Evolutionary conservation across 2,888 invertebrate genomes (phyloP).

Genomic region (Drosophila rubida): DNA sequence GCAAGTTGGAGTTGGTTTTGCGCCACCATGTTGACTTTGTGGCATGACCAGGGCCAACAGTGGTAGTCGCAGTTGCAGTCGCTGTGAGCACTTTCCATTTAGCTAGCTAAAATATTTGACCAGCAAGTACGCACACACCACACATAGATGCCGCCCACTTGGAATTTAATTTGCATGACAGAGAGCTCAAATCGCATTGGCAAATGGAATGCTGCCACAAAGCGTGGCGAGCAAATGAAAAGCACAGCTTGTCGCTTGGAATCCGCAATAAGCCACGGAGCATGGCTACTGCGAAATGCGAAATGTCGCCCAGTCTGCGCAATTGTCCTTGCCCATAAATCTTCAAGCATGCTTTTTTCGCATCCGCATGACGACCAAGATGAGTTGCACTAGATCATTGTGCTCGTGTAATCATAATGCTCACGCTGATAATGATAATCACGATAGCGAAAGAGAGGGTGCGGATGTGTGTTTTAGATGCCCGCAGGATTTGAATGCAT

Average conservation of each 20-base stretch:
- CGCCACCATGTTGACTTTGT: slow-evolving; percentile 42
- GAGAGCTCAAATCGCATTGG: slow-evolving; percentile 40
- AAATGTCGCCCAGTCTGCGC: slow-evolving; percentile 43
- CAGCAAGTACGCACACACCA: slow-evolving; percentile 27
- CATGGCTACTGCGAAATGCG: slow-evolving; percentile 63
- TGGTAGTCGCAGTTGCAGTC: slow-evolving; percentile 6
- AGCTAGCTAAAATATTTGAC: slow-evolving; percentile 57
- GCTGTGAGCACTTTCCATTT: slow-evolving; percentile 56
- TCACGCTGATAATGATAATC: slow-evolving; percentile 8
- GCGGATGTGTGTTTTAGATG: slow-evolving; percentile 30
- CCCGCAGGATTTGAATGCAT: slow-evolving; percentile 12
- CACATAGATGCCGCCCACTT: slow-evolving; percentile 27
- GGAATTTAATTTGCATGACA: slow-evolving; percentile 73
- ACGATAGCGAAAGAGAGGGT: slow-evolving; percentile 6
- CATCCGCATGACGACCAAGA: slow-evolving; percentile 33
- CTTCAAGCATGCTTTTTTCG: slow-evolving; percentile 40
- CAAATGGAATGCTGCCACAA: slow-evolving; percentile 54
- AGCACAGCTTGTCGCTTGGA: slow-evolving; percentile 41
- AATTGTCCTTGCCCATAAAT: slow-evolving; percentile 60
- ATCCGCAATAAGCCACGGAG: slow-evolving; percentile 30
- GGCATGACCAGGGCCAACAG: slow-evolving; percentile 11
- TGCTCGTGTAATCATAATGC: slow-evolving; percentile 1
- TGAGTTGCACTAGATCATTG: slow-evolving; percentile 41
- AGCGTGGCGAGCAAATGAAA: slow-evolving; percentile 8
- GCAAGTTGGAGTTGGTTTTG: slow-evolving; percentile 27